Base-by-base conservation (phyloP, 2,888 invertebrate species). In the Cordilura impudica region DNA sequence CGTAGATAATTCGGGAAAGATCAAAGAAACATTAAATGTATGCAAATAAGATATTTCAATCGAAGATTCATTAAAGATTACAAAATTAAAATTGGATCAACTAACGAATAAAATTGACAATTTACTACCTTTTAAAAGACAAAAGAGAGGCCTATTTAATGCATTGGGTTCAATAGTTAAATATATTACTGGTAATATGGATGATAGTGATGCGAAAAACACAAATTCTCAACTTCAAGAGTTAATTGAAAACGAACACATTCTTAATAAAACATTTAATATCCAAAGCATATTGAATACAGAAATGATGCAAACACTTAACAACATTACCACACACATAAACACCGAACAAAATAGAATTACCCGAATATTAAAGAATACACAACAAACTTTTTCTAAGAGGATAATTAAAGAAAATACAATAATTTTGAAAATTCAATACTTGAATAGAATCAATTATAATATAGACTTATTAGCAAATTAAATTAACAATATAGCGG, bases 251-350 rank as follows among this genome's bases (percentile, higher is more conserved):
- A 54, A 51, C 4, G 12, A 54, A 47, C 1, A 60, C 14, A 51
- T 35, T 7, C 4, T 60, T 18, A 60, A 58, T 10, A 8, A 35
- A 21, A 31, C 3, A 39, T 0, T 51, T 26, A 35, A 1, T 5
- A 43, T 23, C 39, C 53, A 39, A 61, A 53, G 2, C 19, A 70
- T 6, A 29, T 14, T 71, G 39, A 71, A 69, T 6, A 69, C 19
- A 47, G 47, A 71, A 45, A 71, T 71, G 61, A 61, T 54, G 6
- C 53, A 70, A 58, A 74, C 35, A 75, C 71, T 56, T 56, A 78
- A 23, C 14, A 81, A 67, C 14, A 67, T 66, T 43, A 75, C 67
- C 8, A 18, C 49, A 58, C 70, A 60, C 19, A 70, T 70, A 26
- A 70, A 61, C 29, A 43, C 16, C 4, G 43, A 70, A 61, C 70